Percentiles rank a stretch among this genome's conserved stretches.
Evolutionary conservation across 1,140 invertebrate genomes (phyloP).

Genomic region (Drosophila fuyamai): DNA sequence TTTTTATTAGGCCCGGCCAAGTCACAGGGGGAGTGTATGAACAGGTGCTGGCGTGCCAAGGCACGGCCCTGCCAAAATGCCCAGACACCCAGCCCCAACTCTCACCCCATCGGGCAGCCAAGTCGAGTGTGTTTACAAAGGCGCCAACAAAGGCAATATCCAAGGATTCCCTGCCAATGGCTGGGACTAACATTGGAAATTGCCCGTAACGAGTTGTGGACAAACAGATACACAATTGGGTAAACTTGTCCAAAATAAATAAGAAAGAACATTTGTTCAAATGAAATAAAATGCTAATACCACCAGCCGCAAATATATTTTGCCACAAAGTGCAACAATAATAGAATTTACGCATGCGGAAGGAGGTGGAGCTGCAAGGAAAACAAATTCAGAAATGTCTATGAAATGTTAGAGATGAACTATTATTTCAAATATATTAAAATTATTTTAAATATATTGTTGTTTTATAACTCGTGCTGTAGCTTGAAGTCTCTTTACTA

Average conservation of each 20-base stretch:
- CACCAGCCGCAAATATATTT: constrained; percentile 60
- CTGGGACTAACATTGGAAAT: constrained; percentile 30
- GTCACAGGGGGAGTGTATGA: constrained; percentile 9
- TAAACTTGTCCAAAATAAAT: constrained; percentile 49
- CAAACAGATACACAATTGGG: constrained; percentile 53
- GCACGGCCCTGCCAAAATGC: constrained; percentile 23
- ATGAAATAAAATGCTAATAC: constrained; percentile 70
- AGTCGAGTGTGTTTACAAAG: constrained; percentile 44
- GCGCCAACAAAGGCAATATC: constrained; percentile 41
- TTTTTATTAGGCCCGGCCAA: constrained; percentile 55
- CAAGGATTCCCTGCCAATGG: too few species aligned
- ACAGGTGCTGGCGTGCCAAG: constrained; percentile 47
- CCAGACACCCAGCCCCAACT: neutral
- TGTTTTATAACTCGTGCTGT: too few species aligned
- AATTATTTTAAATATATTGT: too few species aligned
- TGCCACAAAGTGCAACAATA: constrained; percentile 53
- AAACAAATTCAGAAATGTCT: constrained; percentile 19
- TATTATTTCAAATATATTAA: too few species aligned
- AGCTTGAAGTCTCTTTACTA: too few species aligned
- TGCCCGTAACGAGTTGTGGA: constrained; percentile 36
- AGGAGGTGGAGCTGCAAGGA: constrained; percentile 17
- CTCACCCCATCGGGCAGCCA: constrained; percentile 5
- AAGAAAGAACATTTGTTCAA: constrained; percentile 45
- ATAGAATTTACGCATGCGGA: constrained; percentile 52
- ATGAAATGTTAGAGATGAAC: neutral